Evolutionary conservation across 2,113 vertebrate genomes (phyloP).

Genomic region (Lepus timidus): DNA sequence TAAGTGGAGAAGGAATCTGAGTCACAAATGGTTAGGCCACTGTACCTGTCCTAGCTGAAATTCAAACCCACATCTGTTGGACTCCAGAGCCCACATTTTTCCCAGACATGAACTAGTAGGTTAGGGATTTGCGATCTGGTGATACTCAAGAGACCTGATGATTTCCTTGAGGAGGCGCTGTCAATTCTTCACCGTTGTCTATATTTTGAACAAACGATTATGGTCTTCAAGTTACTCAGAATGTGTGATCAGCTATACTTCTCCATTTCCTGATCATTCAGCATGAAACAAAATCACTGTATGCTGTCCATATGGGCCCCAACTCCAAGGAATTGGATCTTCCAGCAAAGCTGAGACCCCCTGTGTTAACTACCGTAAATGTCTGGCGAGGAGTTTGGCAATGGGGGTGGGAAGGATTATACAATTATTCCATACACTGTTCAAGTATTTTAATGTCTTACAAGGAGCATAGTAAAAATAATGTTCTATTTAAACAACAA

Average conservation of each 20-base stretch:
- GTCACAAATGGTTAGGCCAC: background rate
- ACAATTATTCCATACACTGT: background rate
- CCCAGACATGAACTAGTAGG: background rate
- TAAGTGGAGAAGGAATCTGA: background rate
- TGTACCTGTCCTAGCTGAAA: background rate
- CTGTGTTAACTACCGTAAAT: background rate
- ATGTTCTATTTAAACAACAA: background rate
- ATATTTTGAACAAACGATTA: conserved; percentile 5
- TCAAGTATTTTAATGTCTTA: conserved; percentile 4
- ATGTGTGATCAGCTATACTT: background rate
- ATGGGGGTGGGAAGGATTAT: background rate
- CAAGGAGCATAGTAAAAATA: background rate
- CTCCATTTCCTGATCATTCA: background rate
- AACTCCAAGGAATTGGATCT: background rate
- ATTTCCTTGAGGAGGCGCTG: background rate
- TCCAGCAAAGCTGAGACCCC: background rate
- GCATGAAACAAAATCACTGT: background rate
- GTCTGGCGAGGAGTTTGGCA: background rate
- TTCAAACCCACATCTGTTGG: background rate
- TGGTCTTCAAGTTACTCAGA: background rate
- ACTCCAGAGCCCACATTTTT: background rate
- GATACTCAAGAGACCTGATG: background rate
- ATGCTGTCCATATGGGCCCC: background rate
- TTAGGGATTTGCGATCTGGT: background rate
- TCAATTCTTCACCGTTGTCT: background rate